These are phyloP conservation scores for Alitta virens DNA, from an alignment of 2,888 invertebrate genomes.

Conservation along the genomic window DNA sequence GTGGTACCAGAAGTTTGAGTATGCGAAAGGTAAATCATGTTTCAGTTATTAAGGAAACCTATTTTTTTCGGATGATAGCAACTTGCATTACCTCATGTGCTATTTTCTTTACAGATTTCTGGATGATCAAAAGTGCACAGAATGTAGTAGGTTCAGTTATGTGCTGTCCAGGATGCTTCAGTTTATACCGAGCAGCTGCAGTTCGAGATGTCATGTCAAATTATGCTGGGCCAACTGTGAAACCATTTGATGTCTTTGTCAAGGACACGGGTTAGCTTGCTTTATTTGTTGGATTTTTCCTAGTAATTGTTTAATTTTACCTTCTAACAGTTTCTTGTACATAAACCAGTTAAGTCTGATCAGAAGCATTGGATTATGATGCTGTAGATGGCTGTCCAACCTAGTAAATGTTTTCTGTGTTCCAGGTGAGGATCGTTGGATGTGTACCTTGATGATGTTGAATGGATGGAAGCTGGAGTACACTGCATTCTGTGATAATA, in stretches of 20 bases:
- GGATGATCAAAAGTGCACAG: conserved; percentile 40
- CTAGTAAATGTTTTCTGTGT: not conserved
- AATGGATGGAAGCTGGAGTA: conserved; percentile 36
- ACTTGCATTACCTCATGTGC: no score
- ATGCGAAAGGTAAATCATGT: conserved; percentile 41
- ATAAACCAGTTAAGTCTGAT: no score
- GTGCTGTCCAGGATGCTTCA: conserved; percentile 41
- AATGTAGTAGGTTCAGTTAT: conserved; percentile 40
- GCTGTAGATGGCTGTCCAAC: no score
- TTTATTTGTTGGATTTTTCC: no score
- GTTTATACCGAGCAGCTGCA: conserved; percentile 34
- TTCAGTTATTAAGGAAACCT: no score
- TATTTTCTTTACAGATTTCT: conserved; percentile 33
- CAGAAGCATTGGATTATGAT: no score
- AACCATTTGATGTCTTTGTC: conserved; percentile 35
- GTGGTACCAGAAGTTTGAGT: conserved; percentile 40
- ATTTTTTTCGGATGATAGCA: no score
- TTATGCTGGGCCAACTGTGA: conserved; percentile 32
- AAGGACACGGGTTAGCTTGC: conserved; percentile 38
- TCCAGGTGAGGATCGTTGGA: conserved; percentile 38
- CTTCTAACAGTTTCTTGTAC: no score
- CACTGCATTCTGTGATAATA: conserved; percentile 31
- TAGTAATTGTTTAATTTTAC: no score
- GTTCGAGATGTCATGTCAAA: conserved; percentile 28
- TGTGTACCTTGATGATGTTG: conserved; percentile 39